Percentiles rank a stretch among this genome's conserved stretches.
phyloP scores from a whole-genome alignment of 2,888 invertebrate species.

The Furcula furcula region DNA sequence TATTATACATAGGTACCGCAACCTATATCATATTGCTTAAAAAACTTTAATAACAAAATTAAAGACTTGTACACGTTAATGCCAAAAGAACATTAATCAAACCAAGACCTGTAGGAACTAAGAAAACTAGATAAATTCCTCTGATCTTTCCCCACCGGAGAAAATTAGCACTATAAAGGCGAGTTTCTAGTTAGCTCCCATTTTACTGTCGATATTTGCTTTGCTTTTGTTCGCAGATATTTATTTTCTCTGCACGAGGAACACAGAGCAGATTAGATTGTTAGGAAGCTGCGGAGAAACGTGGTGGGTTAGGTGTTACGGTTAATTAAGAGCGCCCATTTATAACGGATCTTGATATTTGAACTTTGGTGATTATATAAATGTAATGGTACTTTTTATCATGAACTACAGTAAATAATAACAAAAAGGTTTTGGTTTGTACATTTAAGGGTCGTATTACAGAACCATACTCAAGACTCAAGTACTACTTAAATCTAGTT shows the following conservation, averaged over 20 bases:
- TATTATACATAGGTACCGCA: no score
- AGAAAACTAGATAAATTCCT: slow-evolving; percentile 37
- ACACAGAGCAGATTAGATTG: slow-evolving; percentile 10
- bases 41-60: no score
- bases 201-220: slow-evolving; percentile 22
- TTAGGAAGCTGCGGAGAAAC: slow-evolving; percentile 6
- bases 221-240: slow-evolving; percentile 25
- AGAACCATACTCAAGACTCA: no score
- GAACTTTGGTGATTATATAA: neutral
- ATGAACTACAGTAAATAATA: no score
- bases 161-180: slow-evolving; percentile 23
- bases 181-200: slow-evolving; percentile 10
- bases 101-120: slow-evolving; percentile 35
- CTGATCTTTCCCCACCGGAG: slow-evolving; percentile 16
- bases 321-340: slow-evolving; percentile 10
- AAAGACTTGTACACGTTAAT: slow-evolving; percentile 4
- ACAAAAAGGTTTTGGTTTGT: no score
- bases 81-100: slow-evolving; percentile 40
- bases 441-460: no score
- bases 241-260: slow-evolving; percentile 19
- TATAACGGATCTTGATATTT: neutral
- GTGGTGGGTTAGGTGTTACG: slow-evolving; percentile 3
- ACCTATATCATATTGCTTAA: no score
- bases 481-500: no score
- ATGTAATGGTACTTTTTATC: no score